A percentile compares a stretch with the other conserved stretches of the same genome.
phyloP scores from a whole-genome alignment of 2,797 vertebrate genomes.

The Aldrovandia affinis region DNA sequence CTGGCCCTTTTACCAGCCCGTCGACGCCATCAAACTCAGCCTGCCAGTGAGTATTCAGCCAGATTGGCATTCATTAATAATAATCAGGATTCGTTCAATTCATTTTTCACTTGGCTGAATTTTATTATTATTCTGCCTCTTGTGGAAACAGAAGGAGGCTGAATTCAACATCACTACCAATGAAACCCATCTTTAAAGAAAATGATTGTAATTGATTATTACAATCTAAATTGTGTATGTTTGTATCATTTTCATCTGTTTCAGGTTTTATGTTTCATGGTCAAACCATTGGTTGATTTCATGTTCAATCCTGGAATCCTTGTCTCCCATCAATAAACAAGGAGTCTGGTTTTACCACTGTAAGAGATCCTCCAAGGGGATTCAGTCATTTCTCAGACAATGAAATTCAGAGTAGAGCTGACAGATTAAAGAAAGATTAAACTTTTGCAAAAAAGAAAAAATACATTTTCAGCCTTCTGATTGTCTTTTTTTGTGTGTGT shows the following conservation, averaged over 20 bases:
- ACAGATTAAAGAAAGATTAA: not conserved
- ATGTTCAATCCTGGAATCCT: no score
- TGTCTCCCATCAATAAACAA: no score
- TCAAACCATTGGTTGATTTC: not conserved
- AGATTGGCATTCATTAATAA: not conserved
- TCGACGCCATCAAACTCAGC: constrained; percentile 91
- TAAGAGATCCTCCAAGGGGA: no score
- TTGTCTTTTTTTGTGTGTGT: not conserved
- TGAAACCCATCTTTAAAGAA: no score
- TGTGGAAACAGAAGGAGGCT: no score
- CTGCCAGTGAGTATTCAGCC: constrained; percentile 74
- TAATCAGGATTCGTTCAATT: not conserved
- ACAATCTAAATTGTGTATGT: not conserved
- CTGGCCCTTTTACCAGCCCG: constrained; percentile 96
- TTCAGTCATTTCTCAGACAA: no score
- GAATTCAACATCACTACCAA: no score
- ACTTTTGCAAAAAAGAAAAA: not conserved
- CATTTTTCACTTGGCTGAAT: not conserved
- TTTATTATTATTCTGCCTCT: no score
- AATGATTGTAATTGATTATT: not conserved
- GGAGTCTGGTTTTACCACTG: no score
- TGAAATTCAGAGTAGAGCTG: no score
- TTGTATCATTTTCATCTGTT: not conserved
- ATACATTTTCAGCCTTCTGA: not conserved
- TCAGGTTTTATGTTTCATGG: not conserved